A percentile compares a stretch with the other conserved stretches of the same genome.
These are phyloP conservation scores for Typhlichthys eigenmanni DNA, from an alignment of 2,797 vertebrate species.

Conservation along the genomic window DNA sequence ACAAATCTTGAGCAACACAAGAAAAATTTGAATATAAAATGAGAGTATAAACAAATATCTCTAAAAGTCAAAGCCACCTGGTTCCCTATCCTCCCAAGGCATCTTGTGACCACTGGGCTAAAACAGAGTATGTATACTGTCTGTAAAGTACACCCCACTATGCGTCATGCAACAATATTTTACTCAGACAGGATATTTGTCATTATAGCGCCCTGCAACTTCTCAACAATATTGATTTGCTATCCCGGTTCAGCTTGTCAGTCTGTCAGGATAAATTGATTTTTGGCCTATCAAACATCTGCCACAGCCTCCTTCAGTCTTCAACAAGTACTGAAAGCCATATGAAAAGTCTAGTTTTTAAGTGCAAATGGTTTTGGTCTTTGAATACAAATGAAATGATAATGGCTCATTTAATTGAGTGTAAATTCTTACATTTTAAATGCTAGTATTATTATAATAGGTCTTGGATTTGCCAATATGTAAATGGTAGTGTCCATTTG, in stretches of 20 bases:
- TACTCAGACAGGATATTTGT: constrained; percentile 16
- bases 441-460: too few species aligned
- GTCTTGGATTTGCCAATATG: too few species aligned
- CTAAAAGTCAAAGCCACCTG: too few species aligned
- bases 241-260: constrained; percentile 70
- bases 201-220: constrained; percentile 60
- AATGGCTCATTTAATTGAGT: too few species aligned
- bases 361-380: constrained; percentile 14
- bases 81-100: too few species aligned
- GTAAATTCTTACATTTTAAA: too few species aligned
- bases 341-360: constrained; percentile 41
- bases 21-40: too few species aligned
- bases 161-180: constrained; percentile 10
- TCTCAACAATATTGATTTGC: constrained; percentile 70
- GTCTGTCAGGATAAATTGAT: constrained; percentile 75
- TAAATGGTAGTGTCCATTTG: not conserved
- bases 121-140: constrained; percentile 6
- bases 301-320: constrained; percentile 38
- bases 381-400: too few species aligned
- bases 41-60: too few species aligned
- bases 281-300: constrained; percentile 68
- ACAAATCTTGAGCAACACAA: too few species aligned
- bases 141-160: constrained; percentile 18
- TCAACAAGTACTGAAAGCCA: constrained; percentile 42
- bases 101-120: not conserved